Conservation (phyloP, 2,888 invertebrate species). For the Cheilosia variabilis region DNA sequence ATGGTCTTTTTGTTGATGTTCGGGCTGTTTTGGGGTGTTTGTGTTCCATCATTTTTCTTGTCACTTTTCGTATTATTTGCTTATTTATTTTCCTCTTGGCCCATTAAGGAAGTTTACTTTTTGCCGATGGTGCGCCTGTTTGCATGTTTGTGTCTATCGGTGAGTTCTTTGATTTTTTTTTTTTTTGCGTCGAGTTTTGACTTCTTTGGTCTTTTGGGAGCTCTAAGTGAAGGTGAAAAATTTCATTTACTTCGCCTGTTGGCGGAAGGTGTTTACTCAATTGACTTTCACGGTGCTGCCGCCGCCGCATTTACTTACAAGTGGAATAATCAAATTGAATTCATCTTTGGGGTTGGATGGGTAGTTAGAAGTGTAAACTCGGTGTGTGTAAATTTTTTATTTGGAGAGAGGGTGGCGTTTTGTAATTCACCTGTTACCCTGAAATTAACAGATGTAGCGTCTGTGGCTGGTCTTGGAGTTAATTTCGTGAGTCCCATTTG, state of each 20-base stretch:
- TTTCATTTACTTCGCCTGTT: conserved; percentile 69
- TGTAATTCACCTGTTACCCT: conserved; percentile 29
- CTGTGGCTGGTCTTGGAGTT: no score
- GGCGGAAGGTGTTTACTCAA: conserved; percentile 73
- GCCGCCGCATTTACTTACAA: conserved; percentile 59
- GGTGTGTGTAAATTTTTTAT: background rate
- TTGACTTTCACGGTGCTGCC: conserved; percentile 63
- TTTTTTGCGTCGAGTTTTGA: conserved; percentile 12
- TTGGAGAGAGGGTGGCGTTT: background rate
- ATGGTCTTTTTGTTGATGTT: conserved; percentile 71
- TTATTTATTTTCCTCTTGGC: conserved; percentile 75
- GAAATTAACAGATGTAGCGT: background rate
- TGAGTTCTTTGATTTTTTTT: conserved; percentile 3
- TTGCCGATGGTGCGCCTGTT: conserved; percentile 60
- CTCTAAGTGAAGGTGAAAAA: conserved; percentile 71
- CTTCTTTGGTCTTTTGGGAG: conserved; percentile 52
- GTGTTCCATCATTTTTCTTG: conserved; percentile 69
- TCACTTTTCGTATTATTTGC: conserved; percentile 72
- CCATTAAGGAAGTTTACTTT: conserved; percentile 76
- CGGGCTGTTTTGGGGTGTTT: conserved; percentile 37
- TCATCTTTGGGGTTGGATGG: conserved; percentile 36
- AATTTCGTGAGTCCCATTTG: no score
- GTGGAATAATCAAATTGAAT: conserved; percentile 67
- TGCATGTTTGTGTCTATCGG: conserved; percentile 43
- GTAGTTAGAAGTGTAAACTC: background rate